Percentiles rank a stretch among this genome's conserved stretches.
Conservation (phyloP, 2,888 invertebrate genomes). For the Acrobasis suavella region DNA sequence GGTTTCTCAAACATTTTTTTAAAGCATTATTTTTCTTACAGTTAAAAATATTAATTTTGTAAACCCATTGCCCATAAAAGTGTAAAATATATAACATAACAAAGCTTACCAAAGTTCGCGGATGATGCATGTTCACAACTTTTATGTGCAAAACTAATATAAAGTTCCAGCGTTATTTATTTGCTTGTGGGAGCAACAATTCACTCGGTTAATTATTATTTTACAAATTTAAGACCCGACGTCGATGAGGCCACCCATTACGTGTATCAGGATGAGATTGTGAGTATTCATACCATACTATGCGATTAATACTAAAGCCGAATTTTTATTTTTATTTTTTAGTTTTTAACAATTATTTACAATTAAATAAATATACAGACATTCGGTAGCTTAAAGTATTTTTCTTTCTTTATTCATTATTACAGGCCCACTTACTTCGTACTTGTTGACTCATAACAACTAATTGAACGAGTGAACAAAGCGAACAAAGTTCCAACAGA, state of each 20-base stretch:
- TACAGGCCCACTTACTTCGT: too few relatives aligned
- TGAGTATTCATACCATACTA: slow-evolving; percentile 32
- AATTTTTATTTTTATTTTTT: too few relatives aligned
- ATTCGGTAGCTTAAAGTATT: too few relatives aligned
- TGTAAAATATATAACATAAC: slow-evolving; percentile 1
- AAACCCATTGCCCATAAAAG: background rate
- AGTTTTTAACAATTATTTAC: too few relatives aligned
- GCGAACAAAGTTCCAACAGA: too few relatives aligned
- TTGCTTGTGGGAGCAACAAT: slow-evolving; percentile 35
- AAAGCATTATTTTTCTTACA: too few relatives aligned
- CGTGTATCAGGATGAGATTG: slow-evolving; percentile 47
- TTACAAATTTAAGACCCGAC: slow-evolving; percentile 43
- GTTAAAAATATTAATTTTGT: background rate
- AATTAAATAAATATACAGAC: too few relatives aligned
- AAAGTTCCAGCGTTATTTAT: slow-evolving; percentile 58
- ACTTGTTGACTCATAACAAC: too few relatives aligned
- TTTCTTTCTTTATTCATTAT: too few relatives aligned
- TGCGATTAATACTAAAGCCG: too few relatives aligned
- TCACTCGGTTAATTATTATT: slow-evolving; percentile 34
- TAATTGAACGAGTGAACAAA: too few relatives aligned
- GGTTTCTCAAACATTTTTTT: too few relatives aligned
- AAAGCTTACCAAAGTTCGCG: slow-evolving; percentile 30
- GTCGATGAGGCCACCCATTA: slow-evolving; percentile 44
- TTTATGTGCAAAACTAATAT: slow-evolving; percentile 52
- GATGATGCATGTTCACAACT: slow-evolving; percentile 52